Evolutionary conservation across 1,140 invertebrate species (phyloP), one percentile per base, ranked within the genome.

Genomic region (Bombus huntii): DNA sequence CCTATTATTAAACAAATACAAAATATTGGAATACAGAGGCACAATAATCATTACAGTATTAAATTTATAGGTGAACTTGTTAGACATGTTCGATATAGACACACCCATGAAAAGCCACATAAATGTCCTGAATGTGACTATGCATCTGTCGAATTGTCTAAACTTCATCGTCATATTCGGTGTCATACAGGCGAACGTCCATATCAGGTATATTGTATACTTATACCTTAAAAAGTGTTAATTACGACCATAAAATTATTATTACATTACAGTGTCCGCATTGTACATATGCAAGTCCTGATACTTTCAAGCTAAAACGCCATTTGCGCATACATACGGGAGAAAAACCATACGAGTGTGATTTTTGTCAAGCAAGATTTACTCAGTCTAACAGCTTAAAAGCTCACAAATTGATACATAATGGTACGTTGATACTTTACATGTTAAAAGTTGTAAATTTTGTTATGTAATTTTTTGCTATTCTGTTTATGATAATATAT

Each of bases 221-320:
- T 31, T 31, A 31, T 31, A 31, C 31, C 1, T 53, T 22, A 22
- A 53, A 22, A 53, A 22, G 18, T 0, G 18, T 53, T 22, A 22
- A 0, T 53, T 0, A 66, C 34, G 0, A 37, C 3, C 2, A n/a
- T 62, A 44, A n/a, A 68, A 57, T 70, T 18, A 2, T 70, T 22
- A 13, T n/a, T 44, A 37, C 22, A 47, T 77, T 95, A 92, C 93
- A 98, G 97, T 99, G 99, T 94, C 98, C 98, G 1, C 98, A 99
- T 95, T 99, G 99, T 95, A 99, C 98, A 5, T 99, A 99, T 93
- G 99, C 99, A 31, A 99, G 98, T 92, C 99, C 99, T 10, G 99
- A 99, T 95, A 99, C 99, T 25, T 99, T 99, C 94, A 99, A 99
- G 95, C 95, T 99, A 93, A 98, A 99, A 93, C 97, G 99, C 57